A percentile compares a stretch with the other conserved stretches of the same genome.
Conservation (phyloP, 2,113 vertebrate genomes). For the Tretioscincus oriximinensis region DNA sequence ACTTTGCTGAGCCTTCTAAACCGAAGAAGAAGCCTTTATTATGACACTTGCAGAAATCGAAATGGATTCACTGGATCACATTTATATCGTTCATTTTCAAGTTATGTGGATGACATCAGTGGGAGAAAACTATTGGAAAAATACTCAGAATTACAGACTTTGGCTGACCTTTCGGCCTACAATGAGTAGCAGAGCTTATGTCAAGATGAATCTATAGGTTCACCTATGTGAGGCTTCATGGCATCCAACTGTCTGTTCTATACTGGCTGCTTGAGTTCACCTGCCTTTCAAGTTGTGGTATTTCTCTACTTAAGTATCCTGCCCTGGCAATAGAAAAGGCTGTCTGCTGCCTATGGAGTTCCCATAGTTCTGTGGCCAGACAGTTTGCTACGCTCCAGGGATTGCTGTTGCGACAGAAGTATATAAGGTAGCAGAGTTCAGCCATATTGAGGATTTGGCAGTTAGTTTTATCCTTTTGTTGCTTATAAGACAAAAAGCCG, state of each 20-base stretch:
- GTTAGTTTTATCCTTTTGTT: not conserved
- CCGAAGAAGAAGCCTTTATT: not conserved
- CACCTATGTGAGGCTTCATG: not conserved
- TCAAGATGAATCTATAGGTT: not conserved
- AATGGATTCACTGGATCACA: not conserved
- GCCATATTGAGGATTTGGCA: not conserved
- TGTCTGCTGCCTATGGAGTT: not conserved
- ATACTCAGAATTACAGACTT: not conserved
- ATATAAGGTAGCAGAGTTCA: not conserved
- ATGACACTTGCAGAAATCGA: not conserved
- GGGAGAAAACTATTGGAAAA: not conserved
- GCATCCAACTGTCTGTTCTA: not conserved
- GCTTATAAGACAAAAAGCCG: not conserved
- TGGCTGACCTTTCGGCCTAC: not conserved
- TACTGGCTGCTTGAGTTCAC: not conserved
- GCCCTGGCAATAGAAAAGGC: not conserved
- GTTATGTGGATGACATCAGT: not conserved
- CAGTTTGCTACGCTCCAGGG: not conserved
- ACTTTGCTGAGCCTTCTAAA: not conserved
- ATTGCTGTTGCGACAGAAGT: not conserved
- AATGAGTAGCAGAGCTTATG: not conserved
- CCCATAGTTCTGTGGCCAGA: not conserved
- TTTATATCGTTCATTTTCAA: not conserved
- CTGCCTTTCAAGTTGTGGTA: not conserved
- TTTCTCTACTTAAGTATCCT: not conserved